A percentile compares a stretch with the other conserved stretches of the same genome.
phyloP scores from a whole-genome alignment of 1,140 invertebrate species.

The Drosophila ercepeae region DNA sequence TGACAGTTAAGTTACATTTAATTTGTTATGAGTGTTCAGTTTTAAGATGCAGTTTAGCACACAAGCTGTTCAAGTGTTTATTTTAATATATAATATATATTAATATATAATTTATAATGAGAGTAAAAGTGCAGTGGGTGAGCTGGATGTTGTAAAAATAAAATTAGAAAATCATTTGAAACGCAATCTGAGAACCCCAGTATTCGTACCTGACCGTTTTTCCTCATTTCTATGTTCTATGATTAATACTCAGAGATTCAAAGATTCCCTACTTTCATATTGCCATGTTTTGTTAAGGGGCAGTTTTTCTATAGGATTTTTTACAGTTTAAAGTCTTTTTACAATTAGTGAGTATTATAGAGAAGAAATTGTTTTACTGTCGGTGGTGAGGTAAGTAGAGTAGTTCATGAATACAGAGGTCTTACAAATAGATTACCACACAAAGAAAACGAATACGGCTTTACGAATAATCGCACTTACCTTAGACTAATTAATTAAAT shows the following conservation, averaged over 20 bases:
- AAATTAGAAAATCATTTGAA: slow-evolving; percentile 32
- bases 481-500: slow-evolving; percentile 59
- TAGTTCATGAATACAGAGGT: slow-evolving; percentile 61
- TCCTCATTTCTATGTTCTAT: no score
- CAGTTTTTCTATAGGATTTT: neutral
- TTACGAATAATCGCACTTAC: slow-evolving; percentile 64
- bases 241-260: no score
- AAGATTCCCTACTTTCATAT: no score
- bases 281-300: neutral
- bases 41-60: slow-evolving; percentile 45
- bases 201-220: neutral
- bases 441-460: slow-evolving; percentile 40
- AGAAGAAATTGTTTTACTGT: slow-evolving; percentile 37
- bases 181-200: slow-evolving; percentile 12
- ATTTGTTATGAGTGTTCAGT: slow-evolving; percentile 55
- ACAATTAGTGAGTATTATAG: slow-evolving; percentile 30
- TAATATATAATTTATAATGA: slow-evolving; percentile 19
- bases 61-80: slow-evolving; percentile 54
- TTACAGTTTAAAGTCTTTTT: neutral
- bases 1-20: slow-evolving; percentile 43
- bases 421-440: slow-evolving; percentile 68
- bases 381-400: slow-evolving; percentile 18
- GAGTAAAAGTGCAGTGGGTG: slow-evolving; percentile 62
- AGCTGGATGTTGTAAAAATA: slow-evolving; percentile 49
- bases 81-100: slow-evolving; percentile 14